Conservation (phyloP, 2,797 vertebrate species). For the Sebastes trivittatus region DNA sequence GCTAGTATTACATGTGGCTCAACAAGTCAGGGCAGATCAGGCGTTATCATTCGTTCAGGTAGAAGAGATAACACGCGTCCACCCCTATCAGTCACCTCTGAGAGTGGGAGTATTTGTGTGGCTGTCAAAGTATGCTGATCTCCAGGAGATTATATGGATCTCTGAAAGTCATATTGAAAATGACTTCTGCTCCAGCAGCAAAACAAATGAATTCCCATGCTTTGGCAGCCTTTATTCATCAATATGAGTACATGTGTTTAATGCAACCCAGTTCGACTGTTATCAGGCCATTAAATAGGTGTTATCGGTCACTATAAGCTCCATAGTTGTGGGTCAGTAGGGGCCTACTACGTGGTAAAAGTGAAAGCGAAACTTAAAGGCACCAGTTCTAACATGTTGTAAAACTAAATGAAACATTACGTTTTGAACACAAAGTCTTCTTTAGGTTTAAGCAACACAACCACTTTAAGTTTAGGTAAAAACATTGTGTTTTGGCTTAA, state of each 20-base stretch:
- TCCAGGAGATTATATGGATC: constrained; percentile 13
- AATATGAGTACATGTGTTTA: not conserved
- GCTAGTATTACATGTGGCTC: constrained; percentile 10
- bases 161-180: constrained; percentile 23
- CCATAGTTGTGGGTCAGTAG: not conserved
- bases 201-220: constrained; percentile 1
- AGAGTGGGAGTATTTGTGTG: constrained; percentile 8
- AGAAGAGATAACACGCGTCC: constrained; percentile 29
- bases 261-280: not conserved
- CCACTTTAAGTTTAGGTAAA: not conserved
- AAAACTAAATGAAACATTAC: not conserved
- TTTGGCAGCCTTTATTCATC: not conserved
- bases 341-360: not conserved
- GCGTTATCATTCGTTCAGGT: constrained; percentile 31
- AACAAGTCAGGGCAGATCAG: constrained; percentile 31
- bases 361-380: not conserved
- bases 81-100: constrained; percentile 32
- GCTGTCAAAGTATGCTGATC: constrained; percentile 24
- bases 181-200: constrained; percentile 20
- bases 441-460: not conserved
- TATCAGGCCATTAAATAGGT: too few species aligned
- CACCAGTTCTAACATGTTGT: not conserved
- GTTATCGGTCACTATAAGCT: not conserved
- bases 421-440: not conserved
- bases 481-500: not conserved